These are phyloP conservation scores for Gracilinanus agilis DNA, from an alignment of 2,113 vertebrate genomes.

Conservation along the genomic window DNA sequence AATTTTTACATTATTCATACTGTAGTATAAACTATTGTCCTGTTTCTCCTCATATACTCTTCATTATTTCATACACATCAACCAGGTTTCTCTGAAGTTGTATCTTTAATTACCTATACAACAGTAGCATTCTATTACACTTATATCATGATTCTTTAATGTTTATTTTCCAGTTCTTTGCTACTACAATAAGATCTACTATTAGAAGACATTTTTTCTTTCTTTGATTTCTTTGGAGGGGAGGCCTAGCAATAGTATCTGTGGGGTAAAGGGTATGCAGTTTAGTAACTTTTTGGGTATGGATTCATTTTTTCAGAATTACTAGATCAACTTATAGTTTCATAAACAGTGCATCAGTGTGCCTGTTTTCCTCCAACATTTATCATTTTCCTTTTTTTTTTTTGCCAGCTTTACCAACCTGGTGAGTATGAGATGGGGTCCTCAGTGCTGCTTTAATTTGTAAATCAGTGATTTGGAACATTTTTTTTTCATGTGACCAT, in stretches of 20 bases:
- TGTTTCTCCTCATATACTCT: background rate
- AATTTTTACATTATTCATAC: background rate
- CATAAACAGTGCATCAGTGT: no score
- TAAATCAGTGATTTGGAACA: background rate
- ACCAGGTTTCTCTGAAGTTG: background rate
- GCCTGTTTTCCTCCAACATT: background rate
- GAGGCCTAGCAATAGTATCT: background rate
- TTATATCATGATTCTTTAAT: background rate
- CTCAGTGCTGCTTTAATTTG: background rate
- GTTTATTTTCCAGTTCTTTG: background rate
- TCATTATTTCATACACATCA: background rate
- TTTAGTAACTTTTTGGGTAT: background rate
- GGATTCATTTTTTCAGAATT: background rate
- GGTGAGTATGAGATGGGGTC: background rate
- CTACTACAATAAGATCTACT: background rate
- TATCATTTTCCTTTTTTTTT: background rate
- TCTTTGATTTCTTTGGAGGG: background rate
- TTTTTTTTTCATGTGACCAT: background rate
- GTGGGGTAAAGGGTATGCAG: background rate
- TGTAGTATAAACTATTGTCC: background rate
- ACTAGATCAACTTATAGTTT: background rate
- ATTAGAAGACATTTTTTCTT: background rate
- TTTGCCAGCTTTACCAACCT: background rate
- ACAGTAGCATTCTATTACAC: background rate
- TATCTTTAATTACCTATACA: background rate